phyloP scores from a whole-genome alignment of 2,797 vertebrate species.

The Pseudochromis fuscus region DNA sequence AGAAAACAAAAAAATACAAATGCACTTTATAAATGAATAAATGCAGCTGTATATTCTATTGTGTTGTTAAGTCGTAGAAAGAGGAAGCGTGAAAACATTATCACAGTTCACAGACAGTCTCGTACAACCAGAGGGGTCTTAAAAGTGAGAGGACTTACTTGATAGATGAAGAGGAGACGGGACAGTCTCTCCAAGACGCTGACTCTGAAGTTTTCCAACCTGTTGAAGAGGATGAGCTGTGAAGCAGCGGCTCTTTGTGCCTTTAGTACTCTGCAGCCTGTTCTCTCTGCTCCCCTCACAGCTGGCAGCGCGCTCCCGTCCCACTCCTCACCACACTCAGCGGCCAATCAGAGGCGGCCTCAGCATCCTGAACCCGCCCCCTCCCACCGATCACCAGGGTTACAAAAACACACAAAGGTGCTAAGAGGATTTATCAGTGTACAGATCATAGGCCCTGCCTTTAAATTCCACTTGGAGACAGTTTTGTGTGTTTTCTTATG shows the following conservation, averaged over 20 bases:
- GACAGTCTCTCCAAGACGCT: not conserved
- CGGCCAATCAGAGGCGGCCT: conserved; percentile 71
- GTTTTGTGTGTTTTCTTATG: not conserved
- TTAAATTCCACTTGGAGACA: not conserved
- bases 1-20: not conserved
- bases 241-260: conserved; percentile 53
- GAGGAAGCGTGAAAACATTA: not conserved
- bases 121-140: not conserved
- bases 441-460: not conserved
- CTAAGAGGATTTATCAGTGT: no score
- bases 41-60: not conserved
- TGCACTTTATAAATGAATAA: not conserved
- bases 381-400: conserved; percentile 42
- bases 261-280: conserved; percentile 30
- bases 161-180: conserved; percentile 1
- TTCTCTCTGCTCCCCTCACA: conserved; percentile 50
- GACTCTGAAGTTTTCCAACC: conserved; percentile 8
- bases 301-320: conserved; percentile 53
- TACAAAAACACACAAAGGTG: conserved; percentile 52
- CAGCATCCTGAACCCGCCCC: conserved; percentile 78
- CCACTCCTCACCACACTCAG: conserved; percentile 38
- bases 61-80: not conserved
- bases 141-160: conserved; percentile 56
- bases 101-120: not conserved
- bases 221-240: conserved; percentile 33